Conservation (phyloP, 2,113 vertebrate genomes). For the Pygoscelis antarcticus region DNA sequence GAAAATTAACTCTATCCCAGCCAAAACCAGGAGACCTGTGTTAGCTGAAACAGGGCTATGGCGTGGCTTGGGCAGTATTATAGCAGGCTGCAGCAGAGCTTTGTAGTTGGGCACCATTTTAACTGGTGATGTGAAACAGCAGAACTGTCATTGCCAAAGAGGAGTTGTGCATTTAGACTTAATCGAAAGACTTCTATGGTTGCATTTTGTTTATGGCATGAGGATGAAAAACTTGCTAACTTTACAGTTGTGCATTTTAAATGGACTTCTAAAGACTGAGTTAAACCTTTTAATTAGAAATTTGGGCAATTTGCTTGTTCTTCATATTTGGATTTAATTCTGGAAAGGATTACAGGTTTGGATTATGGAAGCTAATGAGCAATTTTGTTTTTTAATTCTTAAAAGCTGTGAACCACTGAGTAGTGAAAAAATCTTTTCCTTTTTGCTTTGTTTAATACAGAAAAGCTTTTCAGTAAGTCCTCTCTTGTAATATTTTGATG, state of each 20-base stretch:
- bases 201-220: not conserved
- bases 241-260: not conserved
- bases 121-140: not conserved
- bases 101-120: not conserved
- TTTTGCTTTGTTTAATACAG: not conserved
- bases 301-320: not conserved
- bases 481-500: not conserved
- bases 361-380: not conserved
- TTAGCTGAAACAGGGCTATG: not conserved
- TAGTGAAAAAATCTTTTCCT: not conserved
- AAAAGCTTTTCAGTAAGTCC: not conserved
- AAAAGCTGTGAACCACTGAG: not conserved
- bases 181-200: not conserved
- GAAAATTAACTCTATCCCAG: not conserved
- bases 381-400: not conserved
- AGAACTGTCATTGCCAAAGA: not conserved
- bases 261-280: not conserved
- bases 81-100: not conserved
- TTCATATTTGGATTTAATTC: not conserved
- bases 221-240: not conserved
- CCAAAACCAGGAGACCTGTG: not conserved
- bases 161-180: not conserved
- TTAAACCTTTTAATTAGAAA: not conserved
- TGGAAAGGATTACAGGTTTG: not conserved
- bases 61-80: rapidly evolving